A percentile compares a stretch with the other conserved stretches of the same genome.
Evolutionary conservation across 2,797 vertebrate species (phyloP).

Genomic region (Danio choprae): DNA sequence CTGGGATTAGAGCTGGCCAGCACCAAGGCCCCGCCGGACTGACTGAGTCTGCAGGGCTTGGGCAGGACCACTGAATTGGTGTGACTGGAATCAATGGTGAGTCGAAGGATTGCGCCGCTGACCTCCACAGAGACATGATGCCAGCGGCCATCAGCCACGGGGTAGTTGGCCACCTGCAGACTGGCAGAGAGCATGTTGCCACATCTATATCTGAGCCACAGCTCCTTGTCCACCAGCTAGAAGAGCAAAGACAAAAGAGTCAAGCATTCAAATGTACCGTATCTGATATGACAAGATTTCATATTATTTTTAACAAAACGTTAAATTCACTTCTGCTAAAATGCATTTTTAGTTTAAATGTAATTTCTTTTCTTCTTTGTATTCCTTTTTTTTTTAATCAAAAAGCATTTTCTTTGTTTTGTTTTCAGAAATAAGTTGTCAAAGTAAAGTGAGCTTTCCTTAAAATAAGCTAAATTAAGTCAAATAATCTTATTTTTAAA

Average conservation of each 20-base stretch:
- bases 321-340: no score
- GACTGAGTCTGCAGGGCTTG: constrained; percentile 74
- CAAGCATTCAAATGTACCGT: not conserved
- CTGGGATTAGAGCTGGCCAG: constrained; percentile 75
- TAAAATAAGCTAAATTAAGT: no score
- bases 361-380: no score
- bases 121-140: constrained; percentile 86
- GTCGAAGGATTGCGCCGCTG: constrained; percentile 72
- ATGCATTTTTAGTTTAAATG: no score
- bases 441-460: no score
- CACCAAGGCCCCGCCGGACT: constrained; percentile 75
- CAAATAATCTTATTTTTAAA: no score
- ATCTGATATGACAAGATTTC: not conserved
- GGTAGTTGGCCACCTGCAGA: constrained; percentile 69
- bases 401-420: no score
- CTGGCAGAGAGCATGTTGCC: constrained; percentile 65
- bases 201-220: constrained; percentile 84
- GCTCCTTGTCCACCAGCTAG: constrained; percentile 82
- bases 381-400: no score
- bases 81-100: constrained; percentile 79
- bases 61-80: constrained; percentile 69
- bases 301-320: no score
- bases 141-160: constrained; percentile 84
- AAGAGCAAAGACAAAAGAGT: constrained; percentile 34
- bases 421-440: no score